Evolutionary conservation across 2,113 vertebrate genomes (phyloP).

Genomic region (Protobothrops mucrosquamatus): DNA sequence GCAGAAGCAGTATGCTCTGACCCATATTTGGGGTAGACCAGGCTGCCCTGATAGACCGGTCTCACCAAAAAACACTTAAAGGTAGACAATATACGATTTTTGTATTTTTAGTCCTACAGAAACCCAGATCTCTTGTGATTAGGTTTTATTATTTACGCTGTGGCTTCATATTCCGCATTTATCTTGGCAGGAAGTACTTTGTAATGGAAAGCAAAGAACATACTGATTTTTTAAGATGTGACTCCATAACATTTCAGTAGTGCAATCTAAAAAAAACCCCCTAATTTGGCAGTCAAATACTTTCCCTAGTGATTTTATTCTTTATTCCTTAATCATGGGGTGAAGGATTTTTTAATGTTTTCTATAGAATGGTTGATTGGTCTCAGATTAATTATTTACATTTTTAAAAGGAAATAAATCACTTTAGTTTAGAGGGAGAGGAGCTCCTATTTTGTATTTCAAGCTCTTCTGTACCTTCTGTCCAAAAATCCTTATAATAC

Average conservation of each 20-base stretch:
- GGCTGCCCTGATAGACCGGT: too few species aligned
- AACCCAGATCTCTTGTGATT: not conserved
- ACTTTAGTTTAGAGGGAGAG: not conserved
- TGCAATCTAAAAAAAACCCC: not conserved
- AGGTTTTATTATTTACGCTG: not conserved
- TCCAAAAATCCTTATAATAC: not conserved
- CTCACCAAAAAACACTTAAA: not conserved
- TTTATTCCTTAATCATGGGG: not conserved
- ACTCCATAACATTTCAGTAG: not conserved
- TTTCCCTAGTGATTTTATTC: not conserved
- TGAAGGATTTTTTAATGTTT: not conserved
- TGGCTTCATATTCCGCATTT: not conserved
- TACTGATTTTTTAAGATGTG: not conserved
- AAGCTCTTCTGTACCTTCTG: not conserved
- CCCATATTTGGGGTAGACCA: too few species aligned
- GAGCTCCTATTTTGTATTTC: not conserved
- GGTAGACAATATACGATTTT: not conserved
- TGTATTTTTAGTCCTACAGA: not conserved
- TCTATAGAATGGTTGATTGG: not conserved
- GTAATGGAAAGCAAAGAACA: not conserved
- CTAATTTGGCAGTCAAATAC: not conserved
- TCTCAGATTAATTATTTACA: not conserved
- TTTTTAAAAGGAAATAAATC: not conserved
- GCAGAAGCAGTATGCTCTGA: too few species aligned
- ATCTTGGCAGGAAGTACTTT: not conserved